These are phyloP conservation scores for Cuniculus paca DNA, from an alignment of 2,797 vertebrate genomes.

Conservation along the genomic window DNA sequence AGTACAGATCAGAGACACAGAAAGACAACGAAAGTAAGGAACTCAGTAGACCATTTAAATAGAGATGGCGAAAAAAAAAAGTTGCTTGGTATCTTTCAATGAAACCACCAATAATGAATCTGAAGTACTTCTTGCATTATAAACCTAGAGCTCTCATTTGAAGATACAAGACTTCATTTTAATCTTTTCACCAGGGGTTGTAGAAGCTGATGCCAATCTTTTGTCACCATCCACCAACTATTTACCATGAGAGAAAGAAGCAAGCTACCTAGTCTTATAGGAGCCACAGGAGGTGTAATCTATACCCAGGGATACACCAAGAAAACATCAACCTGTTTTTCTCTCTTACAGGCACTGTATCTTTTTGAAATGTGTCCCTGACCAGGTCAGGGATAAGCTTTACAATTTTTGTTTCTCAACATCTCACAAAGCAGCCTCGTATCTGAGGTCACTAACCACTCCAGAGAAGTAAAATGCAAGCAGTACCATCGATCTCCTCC, in stretches of 20 bases:
- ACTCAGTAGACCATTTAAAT: neutral
- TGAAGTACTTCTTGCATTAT: neutral
- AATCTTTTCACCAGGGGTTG: neutral
- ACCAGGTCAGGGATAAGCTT: constrained; percentile 29
- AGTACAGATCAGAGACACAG: neutral
- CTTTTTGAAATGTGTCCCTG: constrained; percentile 61
- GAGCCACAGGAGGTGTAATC: constrained; percentile 18
- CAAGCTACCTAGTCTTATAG: neutral
- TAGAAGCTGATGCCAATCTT: neutral
- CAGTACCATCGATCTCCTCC: neutral
- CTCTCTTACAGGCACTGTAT: neutral
- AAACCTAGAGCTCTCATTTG: neutral
- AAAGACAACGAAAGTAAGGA: neutral
- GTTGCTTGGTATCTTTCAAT: neutral
- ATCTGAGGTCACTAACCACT: neutral
- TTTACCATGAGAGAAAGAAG: constrained; percentile 6
- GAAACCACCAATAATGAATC: constrained; percentile 18
- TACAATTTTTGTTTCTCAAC: constrained; percentile 52
- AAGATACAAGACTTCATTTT: neutral
- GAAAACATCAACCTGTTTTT: neutral
- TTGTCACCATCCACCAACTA: neutral
- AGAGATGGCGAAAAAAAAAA: neutral
- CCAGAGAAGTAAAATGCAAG: constrained; percentile 8
- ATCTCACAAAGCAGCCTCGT: neutral
- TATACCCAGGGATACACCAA: neutral